Evolutionary conservation across 2,113 vertebrate species (phyloP).

Genomic region (Neomonachus schauinslandi): DNA sequence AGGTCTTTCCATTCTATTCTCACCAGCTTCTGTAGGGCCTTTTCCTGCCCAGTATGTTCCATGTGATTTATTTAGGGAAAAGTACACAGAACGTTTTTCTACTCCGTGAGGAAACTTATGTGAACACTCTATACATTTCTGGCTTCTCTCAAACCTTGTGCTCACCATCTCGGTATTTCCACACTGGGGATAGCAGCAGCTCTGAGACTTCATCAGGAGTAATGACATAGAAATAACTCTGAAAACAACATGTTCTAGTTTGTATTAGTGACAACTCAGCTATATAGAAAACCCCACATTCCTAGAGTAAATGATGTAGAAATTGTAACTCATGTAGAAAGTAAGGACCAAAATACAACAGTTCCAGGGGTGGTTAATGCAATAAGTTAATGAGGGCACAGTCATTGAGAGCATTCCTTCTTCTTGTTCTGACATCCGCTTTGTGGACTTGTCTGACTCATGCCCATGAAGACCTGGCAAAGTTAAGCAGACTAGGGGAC

Average conservation of each 20-base stretch:
- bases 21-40: background rate
- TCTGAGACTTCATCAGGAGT: background rate
- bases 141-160: background rate
- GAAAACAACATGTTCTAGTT: background rate
- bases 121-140: background rate
- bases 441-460: background rate
- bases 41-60: background rate
- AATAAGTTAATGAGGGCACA: background rate
- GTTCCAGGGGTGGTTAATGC: background rate
- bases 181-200: background rate
- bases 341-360: background rate
- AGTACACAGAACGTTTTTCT: background rate
- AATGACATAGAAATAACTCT: background rate
- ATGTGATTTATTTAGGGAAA: background rate
- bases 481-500: background rate
- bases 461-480: background rate
- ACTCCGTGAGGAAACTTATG: background rate
- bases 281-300: background rate
- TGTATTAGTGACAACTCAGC: background rate
- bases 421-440: background rate
- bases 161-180: background rate
- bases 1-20: background rate
- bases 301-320: background rate
- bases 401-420: background rate
- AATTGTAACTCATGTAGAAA: background rate